phyloP scores from a whole-genome alignment of 2,888 invertebrate genomes.

The Drosophila infuscata region DNA sequence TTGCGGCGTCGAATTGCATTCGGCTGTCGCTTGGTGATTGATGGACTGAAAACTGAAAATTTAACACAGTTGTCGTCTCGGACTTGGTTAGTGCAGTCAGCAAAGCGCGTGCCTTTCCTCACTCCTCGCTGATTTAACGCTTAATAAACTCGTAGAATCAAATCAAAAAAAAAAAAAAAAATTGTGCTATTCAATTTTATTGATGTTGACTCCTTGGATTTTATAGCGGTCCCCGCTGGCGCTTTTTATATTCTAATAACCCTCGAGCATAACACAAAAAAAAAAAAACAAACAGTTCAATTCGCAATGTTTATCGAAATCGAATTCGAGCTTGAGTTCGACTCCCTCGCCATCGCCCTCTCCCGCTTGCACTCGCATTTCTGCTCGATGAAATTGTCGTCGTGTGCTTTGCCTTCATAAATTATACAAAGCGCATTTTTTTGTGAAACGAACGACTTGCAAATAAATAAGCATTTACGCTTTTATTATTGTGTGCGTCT shows the following conservation, averaged over 20 bases:
- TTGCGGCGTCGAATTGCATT: slow-evolving; percentile 63
- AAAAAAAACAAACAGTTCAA: slow-evolving; percentile 58
- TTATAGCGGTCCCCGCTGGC: slow-evolving; percentile 72
- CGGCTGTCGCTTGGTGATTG: slow-evolving; percentile 66
- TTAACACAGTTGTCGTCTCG: slow-evolving; percentile 55
- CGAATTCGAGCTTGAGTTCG: slow-evolving; percentile 24
- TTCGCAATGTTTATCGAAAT: slow-evolving; percentile 68
- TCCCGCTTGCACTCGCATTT: background rate
- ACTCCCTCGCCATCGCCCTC: slow-evolving; percentile 10
- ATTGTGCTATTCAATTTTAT: slow-evolving; percentile 51
- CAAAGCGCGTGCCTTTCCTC: slow-evolving; percentile 9
- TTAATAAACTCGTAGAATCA: slow-evolving; percentile 21
- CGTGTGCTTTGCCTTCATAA: slow-evolving; percentile 81
- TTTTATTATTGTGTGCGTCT: slow-evolving; percentile 68
- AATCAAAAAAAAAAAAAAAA: slow-evolving; percentile 28
- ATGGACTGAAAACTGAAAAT: slow-evolving; percentile 45
- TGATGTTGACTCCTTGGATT: slow-evolving; percentile 54
- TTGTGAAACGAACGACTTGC: slow-evolving; percentile 76
- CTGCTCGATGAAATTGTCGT: slow-evolving; percentile 41
- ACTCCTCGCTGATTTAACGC: background rate
- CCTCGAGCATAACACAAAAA: slow-evolving; percentile 43
- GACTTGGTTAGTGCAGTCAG: slow-evolving; percentile 67
- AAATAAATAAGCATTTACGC: slow-evolving; percentile 81
- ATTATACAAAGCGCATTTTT: slow-evolving; percentile 78
- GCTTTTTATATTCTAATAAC: slow-evolving; percentile 55